phyloP scores from a whole-genome alignment of 2,888 invertebrate species.

The Leptothorax acervorum region DNA sequence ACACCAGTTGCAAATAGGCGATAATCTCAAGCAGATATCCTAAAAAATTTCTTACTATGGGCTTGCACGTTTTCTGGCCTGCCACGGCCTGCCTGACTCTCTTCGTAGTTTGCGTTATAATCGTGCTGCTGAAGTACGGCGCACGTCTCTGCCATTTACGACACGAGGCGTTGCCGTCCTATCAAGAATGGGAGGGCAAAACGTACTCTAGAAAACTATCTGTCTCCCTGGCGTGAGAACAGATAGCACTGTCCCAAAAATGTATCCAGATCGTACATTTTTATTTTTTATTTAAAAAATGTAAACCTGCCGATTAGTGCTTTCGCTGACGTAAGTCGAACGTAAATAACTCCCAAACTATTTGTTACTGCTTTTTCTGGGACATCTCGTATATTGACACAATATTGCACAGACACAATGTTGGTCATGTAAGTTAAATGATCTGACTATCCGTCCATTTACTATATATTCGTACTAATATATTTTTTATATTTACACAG shows the following conservation, averaged over 20 bases:
- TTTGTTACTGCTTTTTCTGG: background rate
- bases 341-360: background rate
- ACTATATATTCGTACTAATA: slow-evolving; percentile 11
- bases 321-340: background rate
- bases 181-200: slow-evolving; percentile 90
- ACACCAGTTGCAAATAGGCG: background rate
- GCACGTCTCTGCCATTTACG: slow-evolving; percentile 90
- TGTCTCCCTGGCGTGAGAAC: slow-evolving; percentile 79
- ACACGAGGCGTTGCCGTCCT: slow-evolving; percentile 89
- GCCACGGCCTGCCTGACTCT: slow-evolving; percentile 91
- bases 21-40: background rate
- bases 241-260: slow-evolving; percentile 24
- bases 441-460: slow-evolving; percentile 44
- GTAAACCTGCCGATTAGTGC: background rate
- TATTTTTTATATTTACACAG: background rate
- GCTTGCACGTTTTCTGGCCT: slow-evolving; percentile 92
- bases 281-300: background rate
- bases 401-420: slow-evolving; percentile 13
- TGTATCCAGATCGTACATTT: background rate
- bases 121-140: slow-evolving; percentile 92
- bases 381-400: slow-evolving; percentile 5
- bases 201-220: slow-evolving; percentile 86
- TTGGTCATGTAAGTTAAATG: slow-evolving; percentile 1
- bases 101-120: slow-evolving; percentile 91
- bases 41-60: slow-evolving; percentile 85